These are phyloP conservation scores for Xenotilapia caudafasciata DNA, from an alignment of 2,113 vertebrate species.

Conservation along the genomic window DNA sequence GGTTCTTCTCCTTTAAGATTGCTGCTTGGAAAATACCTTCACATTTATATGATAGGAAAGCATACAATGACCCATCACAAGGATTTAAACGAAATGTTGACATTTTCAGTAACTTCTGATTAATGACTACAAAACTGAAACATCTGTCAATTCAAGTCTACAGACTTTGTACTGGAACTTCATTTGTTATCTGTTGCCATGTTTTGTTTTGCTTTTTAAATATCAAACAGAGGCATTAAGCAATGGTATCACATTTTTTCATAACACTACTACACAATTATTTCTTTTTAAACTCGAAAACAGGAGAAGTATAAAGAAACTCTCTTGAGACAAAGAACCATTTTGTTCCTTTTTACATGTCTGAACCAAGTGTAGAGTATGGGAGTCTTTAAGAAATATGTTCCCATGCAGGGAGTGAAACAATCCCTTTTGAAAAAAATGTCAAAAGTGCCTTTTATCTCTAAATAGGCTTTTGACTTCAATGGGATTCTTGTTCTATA, in stretches of 20 bases:
- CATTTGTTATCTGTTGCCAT: not conserved
- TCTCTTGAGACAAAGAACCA: not conserved
- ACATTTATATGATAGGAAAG: not conserved
- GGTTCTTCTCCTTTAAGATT: constrained; percentile 86
- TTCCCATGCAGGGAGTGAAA: constrained; percentile 23
- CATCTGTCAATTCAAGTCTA: not conserved
- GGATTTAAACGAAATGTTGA: not conserved
- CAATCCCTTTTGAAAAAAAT: constrained; percentile 28
- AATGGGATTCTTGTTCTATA: not conserved
- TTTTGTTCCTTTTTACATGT: constrained; percentile 6
- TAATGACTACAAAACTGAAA: not conserved
- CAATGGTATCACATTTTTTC: not conserved
- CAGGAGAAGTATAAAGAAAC: not conserved
- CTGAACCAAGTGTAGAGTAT: not conserved
- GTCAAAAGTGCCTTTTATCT: constrained; percentile 20
- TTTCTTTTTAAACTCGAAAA: not conserved
- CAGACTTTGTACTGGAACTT: not conserved
- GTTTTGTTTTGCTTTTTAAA: not conserved
- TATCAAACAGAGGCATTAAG: not conserved
- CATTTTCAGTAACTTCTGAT: not conserved
- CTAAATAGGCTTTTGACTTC: constrained; percentile 21
- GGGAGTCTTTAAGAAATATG: constrained; percentile 24
- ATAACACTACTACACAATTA: not conserved
- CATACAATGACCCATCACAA: not conserved
- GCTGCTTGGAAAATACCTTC: constrained; percentile 77